Evolutionary conservation across 23 tunicate species (phyloP).

Genomic region (Corella eumyota): DNA sequence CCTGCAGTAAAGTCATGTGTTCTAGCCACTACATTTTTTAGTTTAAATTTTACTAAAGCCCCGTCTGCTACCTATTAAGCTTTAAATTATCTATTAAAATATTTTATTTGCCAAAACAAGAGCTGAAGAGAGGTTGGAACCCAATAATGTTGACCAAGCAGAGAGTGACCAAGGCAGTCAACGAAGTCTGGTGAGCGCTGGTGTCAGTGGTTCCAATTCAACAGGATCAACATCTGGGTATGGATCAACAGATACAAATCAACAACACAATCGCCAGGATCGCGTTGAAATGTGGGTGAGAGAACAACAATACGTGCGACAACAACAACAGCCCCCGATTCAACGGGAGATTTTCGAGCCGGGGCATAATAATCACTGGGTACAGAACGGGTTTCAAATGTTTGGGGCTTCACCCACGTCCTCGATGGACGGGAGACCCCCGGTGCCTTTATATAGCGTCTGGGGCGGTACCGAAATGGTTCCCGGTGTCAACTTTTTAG

Average conservation of each 20-base stretch:
- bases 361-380: slow-evolving; percentile 4
- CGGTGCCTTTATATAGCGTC: slow-evolving; percentile 77
- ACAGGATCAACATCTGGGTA: slow-evolving; percentile 82
- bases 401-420: slow-evolving; percentile 5
- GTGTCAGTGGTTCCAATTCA: slow-evolving; percentile 73
- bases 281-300: slow-evolving; percentile 86
- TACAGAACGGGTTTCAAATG: neutral
- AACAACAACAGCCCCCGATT: slow-evolving; percentile 5
- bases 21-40: too few species aligned
- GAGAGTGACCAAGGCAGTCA: slow-evolving; percentile 78
- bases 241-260: slow-evolving; percentile 67
- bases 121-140: too few species aligned
- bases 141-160: slow-evolving; percentile 21
- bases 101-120: too few species aligned
- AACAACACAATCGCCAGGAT: slow-evolving; percentile 47
- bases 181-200: slow-evolving; percentile 70
- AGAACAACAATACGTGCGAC: slow-evolving; percentile 87
- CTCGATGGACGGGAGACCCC: slow-evolving; percentile 31
- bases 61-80: too few species aligned
- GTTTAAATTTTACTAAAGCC: too few species aligned
- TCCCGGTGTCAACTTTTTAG: too few species aligned
- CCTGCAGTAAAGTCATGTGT: too few species aligned
- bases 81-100: too few species aligned
- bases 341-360: slow-evolving; percentile 7
- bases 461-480: too few species aligned